Percentiles rank a stretch among this genome's conserved stretches.
Conservation (phyloP, 2,797 vertebrate genomes). For the Galaxias olidus region DNA sequence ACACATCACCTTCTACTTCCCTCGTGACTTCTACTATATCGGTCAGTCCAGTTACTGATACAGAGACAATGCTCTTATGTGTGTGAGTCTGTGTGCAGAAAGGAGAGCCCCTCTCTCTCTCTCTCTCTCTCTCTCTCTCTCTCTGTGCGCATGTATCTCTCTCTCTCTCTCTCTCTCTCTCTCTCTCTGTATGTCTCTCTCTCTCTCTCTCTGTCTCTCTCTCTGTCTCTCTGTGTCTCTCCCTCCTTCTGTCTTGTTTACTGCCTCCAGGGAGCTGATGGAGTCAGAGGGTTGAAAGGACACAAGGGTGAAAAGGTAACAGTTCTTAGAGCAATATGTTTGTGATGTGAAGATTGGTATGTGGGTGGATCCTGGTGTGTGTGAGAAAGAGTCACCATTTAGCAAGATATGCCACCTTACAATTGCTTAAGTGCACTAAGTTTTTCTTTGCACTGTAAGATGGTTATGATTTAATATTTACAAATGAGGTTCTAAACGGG, state of each 20-base stretch:
- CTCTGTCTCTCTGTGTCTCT: conserved; percentile 10
- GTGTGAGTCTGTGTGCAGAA: neutral
- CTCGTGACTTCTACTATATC: too few relatives aligned
- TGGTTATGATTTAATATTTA: too few relatives aligned
- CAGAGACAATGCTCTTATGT: too few relatives aligned
- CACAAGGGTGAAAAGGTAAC: conserved; percentile 96
- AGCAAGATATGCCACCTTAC: too few relatives aligned
- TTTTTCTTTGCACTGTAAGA: too few relatives aligned
- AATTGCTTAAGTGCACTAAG: too few relatives aligned
- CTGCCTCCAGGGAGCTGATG: conserved; percentile 96
- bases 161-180: conserved; percentile 8
- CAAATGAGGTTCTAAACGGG: conserved; percentile 37
- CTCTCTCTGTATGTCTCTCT: neutral
- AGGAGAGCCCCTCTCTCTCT: neutral
- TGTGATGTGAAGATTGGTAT: conserved; percentile 2
- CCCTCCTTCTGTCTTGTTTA: too few relatives aligned
- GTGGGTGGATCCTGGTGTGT: too few relatives aligned
- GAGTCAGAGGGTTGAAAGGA: conserved; percentile 93
- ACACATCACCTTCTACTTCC: too few relatives aligned
- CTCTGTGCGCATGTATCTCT: neutral
- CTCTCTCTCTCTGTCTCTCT: neutral
- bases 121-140: too few relatives aligned
- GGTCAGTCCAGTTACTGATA: too few relatives aligned
- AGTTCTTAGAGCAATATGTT: neutral
- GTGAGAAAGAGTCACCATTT: too few relatives aligned